A percentile compares a stretch with the other conserved stretches of the same genome.
Evolutionary conservation across 2,113 vertebrate species (phyloP).

Genomic region (Sturnus vulgaris): DNA sequence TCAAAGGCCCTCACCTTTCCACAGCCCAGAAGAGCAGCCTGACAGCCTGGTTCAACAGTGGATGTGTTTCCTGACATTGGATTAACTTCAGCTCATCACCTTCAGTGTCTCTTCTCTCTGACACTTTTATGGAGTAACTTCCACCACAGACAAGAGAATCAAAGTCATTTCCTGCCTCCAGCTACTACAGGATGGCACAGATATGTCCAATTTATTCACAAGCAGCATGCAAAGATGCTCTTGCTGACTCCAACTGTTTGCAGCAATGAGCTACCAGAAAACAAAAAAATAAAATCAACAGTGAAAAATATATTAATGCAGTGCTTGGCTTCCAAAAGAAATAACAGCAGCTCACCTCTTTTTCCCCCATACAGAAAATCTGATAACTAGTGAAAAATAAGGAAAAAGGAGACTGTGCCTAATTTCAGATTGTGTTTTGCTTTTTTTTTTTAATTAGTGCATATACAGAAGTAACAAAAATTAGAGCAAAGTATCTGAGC

Average conservation of each 20-base stretch:
- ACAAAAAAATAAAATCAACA: neutral
- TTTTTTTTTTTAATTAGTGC: neutral
- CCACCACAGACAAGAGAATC: neutral
- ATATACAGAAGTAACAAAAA: neutral
- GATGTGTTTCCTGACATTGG: neutral
- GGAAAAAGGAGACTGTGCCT: neutral
- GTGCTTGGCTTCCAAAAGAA: neutral
- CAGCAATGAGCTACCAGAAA: neutral
- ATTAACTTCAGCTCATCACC: neutral
- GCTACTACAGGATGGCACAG: neutral
- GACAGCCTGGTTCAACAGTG: neutral
- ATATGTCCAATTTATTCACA: neutral
- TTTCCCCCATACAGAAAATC: neutral
- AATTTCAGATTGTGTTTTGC: neutral
- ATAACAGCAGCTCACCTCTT: neutral
- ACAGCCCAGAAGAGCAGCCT: neutral
- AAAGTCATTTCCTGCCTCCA: neutral
- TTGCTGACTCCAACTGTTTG: neutral
- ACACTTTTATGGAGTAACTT: neutral
- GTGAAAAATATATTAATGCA: neutral
- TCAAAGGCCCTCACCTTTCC: neutral
- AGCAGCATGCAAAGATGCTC: neutral
- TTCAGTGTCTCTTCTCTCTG: neutral
- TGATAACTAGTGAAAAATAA: neutral
- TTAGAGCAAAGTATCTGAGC: neutral